phyloP scores from a whole-genome alignment of 2,797 vertebrate genomes.

The Strix occidentalis region DNA sequence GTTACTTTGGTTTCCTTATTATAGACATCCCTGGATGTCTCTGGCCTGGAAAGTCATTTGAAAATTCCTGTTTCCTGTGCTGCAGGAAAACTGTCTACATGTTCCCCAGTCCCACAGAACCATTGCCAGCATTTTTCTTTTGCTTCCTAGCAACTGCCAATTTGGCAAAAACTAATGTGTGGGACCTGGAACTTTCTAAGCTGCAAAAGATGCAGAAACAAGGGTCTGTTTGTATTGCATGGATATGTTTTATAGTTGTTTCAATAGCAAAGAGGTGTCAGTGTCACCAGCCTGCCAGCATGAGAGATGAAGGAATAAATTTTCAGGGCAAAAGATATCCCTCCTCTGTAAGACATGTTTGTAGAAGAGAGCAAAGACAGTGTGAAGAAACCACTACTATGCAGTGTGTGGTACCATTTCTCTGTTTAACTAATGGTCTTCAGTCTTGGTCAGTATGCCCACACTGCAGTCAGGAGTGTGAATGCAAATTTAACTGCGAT shows the following conservation, averaged over 20 bases:
- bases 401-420: not conserved
- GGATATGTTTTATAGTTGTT: slow-evolving; percentile 29
- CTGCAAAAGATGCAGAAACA: slow-evolving; percentile 63
- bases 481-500: not conserved
- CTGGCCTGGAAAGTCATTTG: slow-evolving; percentile 24
- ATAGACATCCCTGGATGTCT: not conserved
- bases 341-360: slow-evolving; percentile 18
- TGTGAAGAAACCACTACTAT: not conserved
- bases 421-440: not conserved
- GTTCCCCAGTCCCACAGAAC: slow-evolving; percentile 37
- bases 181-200: slow-evolving; percentile 55
- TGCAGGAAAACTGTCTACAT: slow-evolving; percentile 31
- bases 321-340: slow-evolving; percentile 46
- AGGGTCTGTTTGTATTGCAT: slow-evolving; percentile 48
- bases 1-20: slow-evolving; percentile 11
- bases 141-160: slow-evolving; percentile 62
- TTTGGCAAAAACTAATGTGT: slow-evolving; percentile 61
- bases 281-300: slow-evolving; percentile 47
- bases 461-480: not conserved
- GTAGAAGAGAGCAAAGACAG: not conserved
- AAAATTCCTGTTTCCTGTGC: slow-evolving; percentile 50
- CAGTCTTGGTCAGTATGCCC: not conserved
- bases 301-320: slow-evolving; percentile 58
- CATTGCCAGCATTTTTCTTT: slow-evolving; percentile 63
- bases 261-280: slow-evolving; percentile 57